Evolutionary conservation across 2,113 vertebrate species (phyloP), one percentile per base, ranked within the genome.

Genomic region (Ochotona curzoniae): DNA sequence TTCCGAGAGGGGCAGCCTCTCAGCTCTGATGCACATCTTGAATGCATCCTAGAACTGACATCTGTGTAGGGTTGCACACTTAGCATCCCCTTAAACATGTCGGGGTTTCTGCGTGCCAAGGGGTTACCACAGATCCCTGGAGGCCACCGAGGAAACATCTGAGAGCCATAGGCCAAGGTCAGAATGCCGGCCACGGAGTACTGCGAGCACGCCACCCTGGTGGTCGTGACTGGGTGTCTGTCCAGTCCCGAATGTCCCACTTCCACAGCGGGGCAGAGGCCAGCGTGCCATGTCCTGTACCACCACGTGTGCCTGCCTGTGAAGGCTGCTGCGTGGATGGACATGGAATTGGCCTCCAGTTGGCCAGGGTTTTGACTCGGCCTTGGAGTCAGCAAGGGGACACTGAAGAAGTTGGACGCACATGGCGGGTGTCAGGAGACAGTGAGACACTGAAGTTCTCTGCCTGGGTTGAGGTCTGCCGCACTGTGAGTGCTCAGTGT

Each of bases 81-180:
- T 49, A 81, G 30, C 54, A 74, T 61, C n/a, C 54, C 71, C 92
- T 87, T 51, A 25, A 73, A 74, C 44, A 23, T 15, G 15, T 12
- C n/a, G 63, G 67, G 75, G 82, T 73, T 79, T 86, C 32, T 94
- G 51, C 83, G 63, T 60, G 57, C 66, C 67, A 57, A 69, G 80
- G 70, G 44, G n/a, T 71, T 84, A 38, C 78, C 84, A 47, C 21
- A 61, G 75, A 51, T 26, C 35, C 35, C 13, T 74, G 93, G 88
- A 89, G 32, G 69, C 54, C 74, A 73, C 38, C 69, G 91, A 90
- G 90, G 49, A 82, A 70, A 60, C 44, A 57, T 28, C 54, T 64
- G 28, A 49, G 25, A 1, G 28, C 7, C 1, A 81, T 30, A 13
- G 0, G 17, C 47, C 57, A 57, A 26, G 5, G 23, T 30, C 7